Conservation (phyloP, 2,888 invertebrate species). For the Pristionchus fissidentatus region DNA sequence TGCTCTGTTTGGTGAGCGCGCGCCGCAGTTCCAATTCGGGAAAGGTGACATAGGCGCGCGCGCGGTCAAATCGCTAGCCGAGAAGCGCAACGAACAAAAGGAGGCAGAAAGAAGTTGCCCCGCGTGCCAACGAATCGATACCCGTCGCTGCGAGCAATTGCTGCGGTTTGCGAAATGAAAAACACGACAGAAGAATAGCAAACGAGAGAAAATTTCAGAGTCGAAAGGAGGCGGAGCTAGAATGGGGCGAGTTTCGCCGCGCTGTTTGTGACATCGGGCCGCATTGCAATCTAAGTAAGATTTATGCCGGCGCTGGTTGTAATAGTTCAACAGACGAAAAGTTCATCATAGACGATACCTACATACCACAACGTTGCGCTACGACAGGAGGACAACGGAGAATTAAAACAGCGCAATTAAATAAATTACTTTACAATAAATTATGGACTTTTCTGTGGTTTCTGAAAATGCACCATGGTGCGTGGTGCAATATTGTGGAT, state of each 20-base stretch:
- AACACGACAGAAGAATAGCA: slow-evolving; percentile 19
- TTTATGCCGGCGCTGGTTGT: background rate
- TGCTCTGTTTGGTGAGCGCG: no score
- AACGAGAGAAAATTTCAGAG: slow-evolving; percentile 25
- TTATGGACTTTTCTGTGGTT: background rate
- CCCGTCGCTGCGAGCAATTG: background rate
- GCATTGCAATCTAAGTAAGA: background rate
- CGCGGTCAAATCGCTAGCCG: no score
- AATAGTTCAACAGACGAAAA: background rate
- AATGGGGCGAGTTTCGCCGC: background rate
- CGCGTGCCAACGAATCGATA: background rate
- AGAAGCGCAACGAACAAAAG: background rate
- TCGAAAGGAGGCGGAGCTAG: slow-evolving; percentile 10
- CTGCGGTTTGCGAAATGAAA: background rate
- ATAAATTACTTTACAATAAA: background rate
- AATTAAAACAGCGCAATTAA: background rate
- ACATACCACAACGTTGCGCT: background rate
- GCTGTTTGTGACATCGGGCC: background rate
- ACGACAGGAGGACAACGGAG: background rate
- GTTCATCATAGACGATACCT: background rate
- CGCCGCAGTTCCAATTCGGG: no score
- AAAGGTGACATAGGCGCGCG: no score
- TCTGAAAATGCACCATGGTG: background rate
- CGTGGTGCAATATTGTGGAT: background rate
- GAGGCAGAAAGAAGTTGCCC: no score